Conservation (phyloP, 2,888 invertebrate genomes). For the Hipparchia sbordonii region DNA sequence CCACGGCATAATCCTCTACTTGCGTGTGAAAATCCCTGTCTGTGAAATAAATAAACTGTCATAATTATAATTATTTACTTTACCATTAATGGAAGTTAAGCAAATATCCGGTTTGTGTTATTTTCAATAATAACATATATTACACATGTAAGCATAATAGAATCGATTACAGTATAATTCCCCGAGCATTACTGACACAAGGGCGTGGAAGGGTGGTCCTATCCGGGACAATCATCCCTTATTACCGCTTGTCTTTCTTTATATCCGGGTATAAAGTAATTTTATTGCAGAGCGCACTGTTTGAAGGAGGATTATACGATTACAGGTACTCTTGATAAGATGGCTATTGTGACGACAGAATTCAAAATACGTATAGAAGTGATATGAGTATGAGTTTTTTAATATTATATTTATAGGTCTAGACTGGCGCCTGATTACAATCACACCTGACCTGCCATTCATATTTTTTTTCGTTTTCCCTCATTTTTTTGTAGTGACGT, state of each 20-base stretch:
- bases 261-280: slow-evolving; percentile 19
- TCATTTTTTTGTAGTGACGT: no score
- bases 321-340: no score
- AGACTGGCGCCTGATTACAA: no score
- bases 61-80: background rate
- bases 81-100: background rate
- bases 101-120: background rate
- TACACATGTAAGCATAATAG: background rate
- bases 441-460: no score
- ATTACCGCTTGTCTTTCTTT: slow-evolving; percentile 16
- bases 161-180: slow-evolving; percentile 3
- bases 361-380: no score
- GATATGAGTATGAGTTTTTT: no score
- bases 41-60: no score
- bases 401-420: no score
- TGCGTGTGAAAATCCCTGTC: no score
- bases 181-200: background rate
- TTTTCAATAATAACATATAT: background rate
- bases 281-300: slow-evolving; percentile 1
- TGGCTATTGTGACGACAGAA: no score
- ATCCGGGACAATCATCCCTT: slow-evolving; percentile 21
- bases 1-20: no score
- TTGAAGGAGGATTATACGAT: background rate
- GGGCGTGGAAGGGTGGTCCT: slow-evolving; percentile 3
- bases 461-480: no score